Evolutionary conservation across 1,140 invertebrate genomes (phyloP), one percentile per base, ranked within the genome.

Genomic region (Papilio xuthus): DNA sequence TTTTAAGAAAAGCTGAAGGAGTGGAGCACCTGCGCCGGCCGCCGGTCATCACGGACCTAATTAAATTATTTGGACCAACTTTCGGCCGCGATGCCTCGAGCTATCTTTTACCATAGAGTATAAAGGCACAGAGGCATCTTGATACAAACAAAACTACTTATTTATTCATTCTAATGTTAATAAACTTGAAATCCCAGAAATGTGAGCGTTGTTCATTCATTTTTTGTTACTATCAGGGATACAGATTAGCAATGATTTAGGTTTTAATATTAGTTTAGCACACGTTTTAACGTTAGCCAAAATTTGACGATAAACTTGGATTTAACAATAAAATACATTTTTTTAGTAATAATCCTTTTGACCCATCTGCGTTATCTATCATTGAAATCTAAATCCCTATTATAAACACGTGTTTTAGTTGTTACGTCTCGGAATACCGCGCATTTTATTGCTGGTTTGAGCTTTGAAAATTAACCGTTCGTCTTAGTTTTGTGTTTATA

Each of bases 21-120:
- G 42, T 47, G 18, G 69, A 79, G 81, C 83, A 84, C 78, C 83
- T 81, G 83, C 81, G 82, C 73, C 73, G 26, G 70, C 79, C 78
- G 78, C 69, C 78, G 78, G 77, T 86, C 81, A 87, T 85, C 84
- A 82, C 69, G 71, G 78, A 82, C 78, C 82, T 89, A 88, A 89
- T 89, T 89, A 85, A 89, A 89, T 89, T 88, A 88, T 88, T 89
- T 85, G 82, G 81, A 79, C 84, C 86, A 80, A 82, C 81, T 83
- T 60, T 79, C 80, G 83, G 56, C 74, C 75, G 78, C 83, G 82
- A 41, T 78, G 86, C 86, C 84, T 44, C 80, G 70, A 82, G 88
- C 85, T 69, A 77, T 84, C 20, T 83, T 81, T 75, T 50, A 83
- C 63, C 81, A 78, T 78, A 69, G 63, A 76, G 18, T 76, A 50